Base-by-base conservation (phyloP, 2,113 vertebrate genomes). In the Sceloporus undulatus region DNA sequence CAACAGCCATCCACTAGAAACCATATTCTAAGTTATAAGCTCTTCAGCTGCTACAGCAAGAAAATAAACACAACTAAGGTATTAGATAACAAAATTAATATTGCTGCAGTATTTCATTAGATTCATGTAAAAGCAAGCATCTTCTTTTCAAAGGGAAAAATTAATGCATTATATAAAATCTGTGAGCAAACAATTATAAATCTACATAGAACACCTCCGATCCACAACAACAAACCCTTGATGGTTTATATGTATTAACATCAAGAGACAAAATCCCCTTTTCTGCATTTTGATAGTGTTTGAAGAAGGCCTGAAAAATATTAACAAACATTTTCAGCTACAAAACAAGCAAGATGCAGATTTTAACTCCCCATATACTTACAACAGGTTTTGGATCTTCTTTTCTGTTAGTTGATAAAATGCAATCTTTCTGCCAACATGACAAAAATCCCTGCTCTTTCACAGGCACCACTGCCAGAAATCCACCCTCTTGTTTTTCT, bases 301-400 rank as follows among this genome's bases (percentile, higher is more conserved):
- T 66, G 82, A 87, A 88, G 77, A 29, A 92, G 88, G 89, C 93
- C 65, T 11, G 65, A 83, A 14, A 90, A 79, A 81, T 8, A 8
- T 77, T 90, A n/a, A 56, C 71, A 90, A 23, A 75, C 0, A 68
- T 2, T 29, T 52, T 11, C 23, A 42, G 68, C 3, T 73, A 2
- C 48, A 89, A 92, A 78, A 74, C 56, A 16, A 0, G 14, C 88
- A 85, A 62, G 1, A 88, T n/a, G 88, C 25, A 84, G 80, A 90
- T 5, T 2, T 34, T n/a, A 34, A 87, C 65, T 79, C 79, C 91
- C 52, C 76, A 1, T 10, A 95, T 97, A 97, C 97, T 97, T 94
- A 96, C 96, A 18, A 96, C 96, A 18, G n/a, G 88, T 89, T 93
- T 96, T 75, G 82, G 90, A 90, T 88, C 78, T 70, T 90, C 88